A percentile compares a stretch with the other conserved stretches of the same genome.
Evolutionary conservation across 2,113 vertebrate species (phyloP).

Genomic region (Bothrops jararaca): DNA sequence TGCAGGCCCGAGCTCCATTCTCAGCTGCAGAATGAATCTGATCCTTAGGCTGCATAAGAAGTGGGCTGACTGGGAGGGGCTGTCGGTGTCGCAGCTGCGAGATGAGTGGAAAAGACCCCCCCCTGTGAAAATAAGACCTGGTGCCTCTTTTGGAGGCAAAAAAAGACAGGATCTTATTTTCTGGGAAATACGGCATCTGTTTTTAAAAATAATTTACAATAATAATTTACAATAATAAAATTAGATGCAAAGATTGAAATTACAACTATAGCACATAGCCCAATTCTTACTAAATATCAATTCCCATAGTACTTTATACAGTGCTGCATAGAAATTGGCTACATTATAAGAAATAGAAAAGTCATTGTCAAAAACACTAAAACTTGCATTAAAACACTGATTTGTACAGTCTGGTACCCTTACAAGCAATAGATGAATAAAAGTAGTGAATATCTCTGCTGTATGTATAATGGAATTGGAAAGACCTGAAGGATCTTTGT

Average conservation of each 20-base stretch:
- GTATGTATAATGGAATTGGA: background rate
- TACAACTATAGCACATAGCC: background rate
- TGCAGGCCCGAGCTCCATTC: too few species aligned
- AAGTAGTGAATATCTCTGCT: background rate
- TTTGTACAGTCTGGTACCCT: background rate
- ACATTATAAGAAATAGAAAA: background rate
- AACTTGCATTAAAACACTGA: background rate
- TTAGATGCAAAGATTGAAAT: background rate
- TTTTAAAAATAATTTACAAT: background rate
- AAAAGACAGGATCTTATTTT: too few species aligned
- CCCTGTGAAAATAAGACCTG: too few species aligned
- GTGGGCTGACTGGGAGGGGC: too few species aligned
- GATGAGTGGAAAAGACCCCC: too few species aligned
- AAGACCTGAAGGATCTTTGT: background rate
- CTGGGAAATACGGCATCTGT: too few species aligned
- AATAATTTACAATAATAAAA: background rate
- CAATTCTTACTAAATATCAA: background rate
- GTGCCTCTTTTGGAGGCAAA: too few species aligned
- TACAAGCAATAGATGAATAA: background rate
- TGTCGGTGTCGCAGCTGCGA: too few species aligned
- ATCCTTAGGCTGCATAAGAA: too few species aligned
- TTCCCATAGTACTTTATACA: background rate
- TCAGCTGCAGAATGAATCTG: too few species aligned
- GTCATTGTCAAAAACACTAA: background rate
- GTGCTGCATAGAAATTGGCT: background rate